Percentiles rank a stretch among this genome's conserved stretches.
These are phyloP conservation scores for Ferdinandea cuprea DNA, from an alignment of 2,888 invertebrate genomes.

Conservation along the genomic window DNA sequence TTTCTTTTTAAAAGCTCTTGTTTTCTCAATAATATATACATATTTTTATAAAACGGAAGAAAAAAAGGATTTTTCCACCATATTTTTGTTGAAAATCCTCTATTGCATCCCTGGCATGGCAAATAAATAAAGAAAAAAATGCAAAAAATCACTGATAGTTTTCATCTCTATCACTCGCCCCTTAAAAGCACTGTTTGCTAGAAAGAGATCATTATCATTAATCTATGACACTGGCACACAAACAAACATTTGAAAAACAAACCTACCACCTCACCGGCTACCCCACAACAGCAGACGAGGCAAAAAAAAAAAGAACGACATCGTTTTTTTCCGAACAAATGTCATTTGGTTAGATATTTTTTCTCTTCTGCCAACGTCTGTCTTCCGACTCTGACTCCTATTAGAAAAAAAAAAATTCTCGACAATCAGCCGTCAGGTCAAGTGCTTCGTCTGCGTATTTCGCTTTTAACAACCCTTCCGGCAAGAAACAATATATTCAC, in stretches of 20 bases:
- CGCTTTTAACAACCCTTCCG: constrained; percentile 34
- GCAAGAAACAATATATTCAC: constrained; percentile 4
- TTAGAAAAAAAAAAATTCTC: constrained; percentile 51
- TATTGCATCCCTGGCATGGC: background rate
- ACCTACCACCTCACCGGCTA: background rate
- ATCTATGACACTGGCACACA: constrained; percentile 15
- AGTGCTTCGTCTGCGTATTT: constrained; percentile 59
- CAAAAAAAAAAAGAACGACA: constrained; percentile 19
- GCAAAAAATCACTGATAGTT: background rate
- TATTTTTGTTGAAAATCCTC: too few species aligned
- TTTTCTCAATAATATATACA: too few species aligned
- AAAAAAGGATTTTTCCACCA: too few species aligned
- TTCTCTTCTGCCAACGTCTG: constrained; percentile 30
- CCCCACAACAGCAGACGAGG: background rate
- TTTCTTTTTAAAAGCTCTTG: too few species aligned
- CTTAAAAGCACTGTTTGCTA: background rate
- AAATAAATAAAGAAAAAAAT: background rate
- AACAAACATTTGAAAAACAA: constrained; percentile 16
- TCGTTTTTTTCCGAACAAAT: constrained; percentile 24
- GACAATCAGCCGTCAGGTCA: constrained; percentile 65
- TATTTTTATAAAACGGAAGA: too few species aligned
- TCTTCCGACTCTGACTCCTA: constrained; percentile 45
- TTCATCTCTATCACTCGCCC: constrained; percentile 16
- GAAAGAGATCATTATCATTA: constrained; percentile 43
- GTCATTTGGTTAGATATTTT: constrained; percentile 38